Evolutionary conservation across 2,113 vertebrate genomes (phyloP).

Genomic region (Sander vitreus): DNA sequence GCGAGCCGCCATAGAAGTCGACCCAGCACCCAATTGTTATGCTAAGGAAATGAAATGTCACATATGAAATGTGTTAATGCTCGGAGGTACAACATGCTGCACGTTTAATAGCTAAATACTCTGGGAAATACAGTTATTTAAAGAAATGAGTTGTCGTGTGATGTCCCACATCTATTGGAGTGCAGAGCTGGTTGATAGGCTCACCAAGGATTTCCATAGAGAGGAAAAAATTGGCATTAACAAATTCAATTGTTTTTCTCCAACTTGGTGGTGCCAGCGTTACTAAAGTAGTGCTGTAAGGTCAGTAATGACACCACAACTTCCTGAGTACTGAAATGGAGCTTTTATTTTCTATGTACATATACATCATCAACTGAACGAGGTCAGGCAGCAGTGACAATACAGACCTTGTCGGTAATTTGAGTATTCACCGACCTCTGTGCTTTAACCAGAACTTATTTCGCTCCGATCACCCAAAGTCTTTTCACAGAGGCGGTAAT

Average conservation of each 20-base stretch:
- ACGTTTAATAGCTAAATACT: slow-evolving; percentile 45
- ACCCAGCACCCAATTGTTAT: slow-evolving; percentile 65
- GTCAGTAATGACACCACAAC: slow-evolving; percentile 35
- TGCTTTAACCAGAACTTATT: slow-evolving; percentile 47
- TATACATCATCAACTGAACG: slow-evolving; percentile 4
- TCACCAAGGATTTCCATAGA: background rate
- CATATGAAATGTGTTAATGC: slow-evolving; percentile 69
- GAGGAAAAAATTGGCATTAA: background rate
- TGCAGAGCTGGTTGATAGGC: background rate
- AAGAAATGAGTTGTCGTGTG: background rate
- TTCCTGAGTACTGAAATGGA: slow-evolving; percentile 23
- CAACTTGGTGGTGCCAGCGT: background rate
- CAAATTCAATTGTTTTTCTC: background rate
- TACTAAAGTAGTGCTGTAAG: slow-evolving; percentile 12
- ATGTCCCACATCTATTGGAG: background rate
- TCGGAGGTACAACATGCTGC: slow-evolving; percentile 33
- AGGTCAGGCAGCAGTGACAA: slow-evolving; percentile 53
- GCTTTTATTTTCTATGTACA: slow-evolving; percentile 22
- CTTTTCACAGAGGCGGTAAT: background rate
- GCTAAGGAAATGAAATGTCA: slow-evolving; percentile 78
- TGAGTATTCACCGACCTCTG: slow-evolving; percentile 6
- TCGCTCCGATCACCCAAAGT: background rate
- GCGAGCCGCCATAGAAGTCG: slow-evolving; percentile 35
- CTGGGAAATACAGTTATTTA: slow-evolving; percentile 2
- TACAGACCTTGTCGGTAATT: slow-evolving; percentile 28